These are phyloP conservation scores for Pseudomyrmex gracilis DNA, from an alignment of 1,140 invertebrate species.

Conservation along the genomic window DNA sequence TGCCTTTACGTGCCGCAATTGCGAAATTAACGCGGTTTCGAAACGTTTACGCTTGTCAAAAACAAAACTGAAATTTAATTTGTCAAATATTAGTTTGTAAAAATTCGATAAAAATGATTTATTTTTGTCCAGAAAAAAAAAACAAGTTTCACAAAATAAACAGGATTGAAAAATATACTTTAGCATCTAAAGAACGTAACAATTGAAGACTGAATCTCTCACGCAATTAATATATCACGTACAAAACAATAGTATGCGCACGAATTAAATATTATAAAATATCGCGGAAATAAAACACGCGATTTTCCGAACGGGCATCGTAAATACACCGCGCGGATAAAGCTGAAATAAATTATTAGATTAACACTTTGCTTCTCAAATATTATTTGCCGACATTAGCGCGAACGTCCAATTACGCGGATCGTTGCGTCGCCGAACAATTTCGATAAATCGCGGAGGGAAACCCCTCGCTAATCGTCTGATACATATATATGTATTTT, in stretches of 20 bases:
- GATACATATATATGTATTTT: neutral
- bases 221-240: neutral
- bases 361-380: slow-evolving; percentile 34
- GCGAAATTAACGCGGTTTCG: neutral
- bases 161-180: slow-evolving; percentile 18
- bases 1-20: slow-evolving; percentile 18
- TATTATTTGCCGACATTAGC: slow-evolving; percentile 43
- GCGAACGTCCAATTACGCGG: slow-evolving; percentile 44
- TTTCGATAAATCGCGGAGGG: slow-evolving; percentile 51
- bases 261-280: slow-evolving; percentile 41
- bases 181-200: slow-evolving; percentile 3
- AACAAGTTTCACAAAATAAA: neutral
- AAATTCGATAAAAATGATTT: no score
- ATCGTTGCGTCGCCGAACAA: slow-evolving; percentile 39
- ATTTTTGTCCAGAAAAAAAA: no score
- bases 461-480: slow-evolving; percentile 33
- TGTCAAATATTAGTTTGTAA: no score
- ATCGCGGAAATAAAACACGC: slow-evolving; percentile 34
- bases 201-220: slow-evolving; percentile 19
- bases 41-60: neutral
- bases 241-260: no score
- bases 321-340: slow-evolving; percentile 26
- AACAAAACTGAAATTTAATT: neutral
- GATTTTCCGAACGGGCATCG: slow-evolving; percentile 15
- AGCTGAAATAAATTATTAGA: slow-evolving; percentile 53